These are phyloP conservation scores for Hippocampus comes DNA, from an alignment of 2,113 vertebrate species.

Conservation along the genomic window DNA sequence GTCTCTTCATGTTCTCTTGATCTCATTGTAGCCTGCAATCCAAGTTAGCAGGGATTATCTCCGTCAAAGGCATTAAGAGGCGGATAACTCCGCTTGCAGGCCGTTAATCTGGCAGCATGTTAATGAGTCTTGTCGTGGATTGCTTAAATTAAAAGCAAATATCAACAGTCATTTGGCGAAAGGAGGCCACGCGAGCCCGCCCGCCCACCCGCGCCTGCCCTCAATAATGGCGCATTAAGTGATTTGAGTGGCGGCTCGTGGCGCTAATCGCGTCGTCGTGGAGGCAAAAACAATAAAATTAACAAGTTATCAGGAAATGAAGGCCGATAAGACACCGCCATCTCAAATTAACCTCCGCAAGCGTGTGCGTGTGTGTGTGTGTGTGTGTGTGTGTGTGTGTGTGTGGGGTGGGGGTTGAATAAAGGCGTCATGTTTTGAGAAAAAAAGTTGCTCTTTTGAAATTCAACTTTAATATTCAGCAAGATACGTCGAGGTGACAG, in stretches of 20 bases:
- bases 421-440: no score
- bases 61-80: constrained; percentile 52
- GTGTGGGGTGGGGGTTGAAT: constrained; percentile 1
- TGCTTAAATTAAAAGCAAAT: constrained; percentile 70
- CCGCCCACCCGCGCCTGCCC: constrained; percentile 48
- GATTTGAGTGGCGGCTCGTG: constrained; percentile 67
- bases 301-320: constrained; percentile 69
- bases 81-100: constrained; percentile 57
- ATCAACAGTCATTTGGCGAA: constrained; percentile 73
- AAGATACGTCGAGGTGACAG: no score
- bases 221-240: constrained; percentile 73
- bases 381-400: no score
- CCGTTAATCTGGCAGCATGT: constrained; percentile 61
- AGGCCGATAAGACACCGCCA: constrained; percentile 11
- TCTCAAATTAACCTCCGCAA: background rate
- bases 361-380: background rate
- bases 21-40: constrained; percentile 61
- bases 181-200: constrained; percentile 38
- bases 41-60: constrained; percentile 67
- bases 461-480: no score
- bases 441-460: no score
- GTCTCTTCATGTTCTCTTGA: constrained; percentile 50
- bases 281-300: constrained; percentile 67
- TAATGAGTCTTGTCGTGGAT: constrained; percentile 69
- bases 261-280: constrained; percentile 65